Percentiles rank a stretch among this genome's conserved stretches.
phyloP scores from a whole-genome alignment of 1,140 invertebrate genomes.

The Camponotus floridanus region DNA sequence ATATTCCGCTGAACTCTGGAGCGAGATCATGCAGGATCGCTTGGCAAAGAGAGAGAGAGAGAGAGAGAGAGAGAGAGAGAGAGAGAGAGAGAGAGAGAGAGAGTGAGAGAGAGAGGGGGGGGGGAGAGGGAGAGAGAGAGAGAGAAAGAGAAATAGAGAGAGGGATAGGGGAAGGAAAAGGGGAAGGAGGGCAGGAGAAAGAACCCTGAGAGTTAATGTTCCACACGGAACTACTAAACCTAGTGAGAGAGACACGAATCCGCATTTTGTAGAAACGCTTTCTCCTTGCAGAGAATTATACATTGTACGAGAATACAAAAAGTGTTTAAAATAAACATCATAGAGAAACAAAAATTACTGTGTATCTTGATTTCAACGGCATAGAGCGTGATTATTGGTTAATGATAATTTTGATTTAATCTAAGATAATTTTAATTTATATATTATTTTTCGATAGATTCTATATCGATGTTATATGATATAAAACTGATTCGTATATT shows the following conservation, averaged over 20 bases:
- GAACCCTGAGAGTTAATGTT: slow-evolving; percentile 68
- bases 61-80: background rate
- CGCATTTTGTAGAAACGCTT: slow-evolving; percentile 63
- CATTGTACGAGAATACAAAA: background rate
- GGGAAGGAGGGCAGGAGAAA: background rate
- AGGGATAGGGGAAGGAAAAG: slow-evolving; percentile 1
- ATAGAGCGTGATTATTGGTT: too few species aligned
- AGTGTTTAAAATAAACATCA: background rate
- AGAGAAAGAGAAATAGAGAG: background rate
- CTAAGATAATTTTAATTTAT: too few species aligned
- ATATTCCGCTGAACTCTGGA: slow-evolving; percentile 57
- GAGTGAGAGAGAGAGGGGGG: background rate
- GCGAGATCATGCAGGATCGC: slow-evolving; percentile 46
- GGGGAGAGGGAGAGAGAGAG: slow-evolving; percentile 12
- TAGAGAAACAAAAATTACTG: slow-evolving; percentile 7
- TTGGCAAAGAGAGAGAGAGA: slow-evolving; percentile 9
- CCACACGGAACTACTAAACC: slow-evolving; percentile 62
- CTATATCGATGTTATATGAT: background rate
- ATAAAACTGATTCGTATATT: background rate
- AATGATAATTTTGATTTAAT: background rate
- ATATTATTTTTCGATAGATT: too few species aligned
- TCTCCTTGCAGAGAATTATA: slow-evolving; percentile 46
- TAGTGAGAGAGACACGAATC: slow-evolving; percentile 66
- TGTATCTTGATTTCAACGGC: background rate
- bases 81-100: slow-evolving; percentile 6